Evolutionary conservation across 2,888 invertebrate species (phyloP), one percentile per base, ranked within the genome.

Genomic region (Periphyllus acericola): DNA sequence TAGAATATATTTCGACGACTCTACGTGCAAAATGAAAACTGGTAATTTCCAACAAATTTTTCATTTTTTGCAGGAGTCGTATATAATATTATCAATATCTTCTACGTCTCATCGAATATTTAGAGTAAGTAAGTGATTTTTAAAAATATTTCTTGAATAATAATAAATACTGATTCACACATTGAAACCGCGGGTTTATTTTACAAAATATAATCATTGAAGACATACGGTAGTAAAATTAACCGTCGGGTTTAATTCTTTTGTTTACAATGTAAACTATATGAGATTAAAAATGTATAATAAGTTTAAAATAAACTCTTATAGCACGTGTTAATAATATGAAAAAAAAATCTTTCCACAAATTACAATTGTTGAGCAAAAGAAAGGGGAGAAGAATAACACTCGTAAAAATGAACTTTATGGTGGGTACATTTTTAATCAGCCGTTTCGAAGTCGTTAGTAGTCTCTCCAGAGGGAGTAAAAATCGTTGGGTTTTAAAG

Each of bases 401-500:
- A 79, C 71, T 79, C 86, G 72, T 86, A 86, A 86, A 85, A 86
- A 86, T 36, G 55, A 79, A 86, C 79, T 86, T 86, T 79, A 86
- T 21, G 29, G 68, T 34, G 79, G 86, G 86, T 86, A 86, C 86
- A 86, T 86, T 86, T 86, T 86, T 86, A 86, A 86, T 86, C 86
- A 86, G 79, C 21, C 86, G 86, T 79, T 52, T 29, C 72, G 55
- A 72, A 60, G 79, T 86, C 86, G 86, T 86, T 86, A 71, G 36
- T 79, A 19, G 79, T 86, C 36, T 36, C 86, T 71, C 68, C 21
- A n/a, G 29, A 80, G 86, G 86, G 86, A 72, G 78, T 29, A 36
- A 72, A 79, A 79, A 86, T 86, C 79, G 86, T 55, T 9, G 72
- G 29, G 25, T 79, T 79, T 79, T 36, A 86, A 86, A 80, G 79